Evolutionary conservation across 2,888 invertebrate genomes (phyloP).

Genomic region (Magallana nippona): DNA sequence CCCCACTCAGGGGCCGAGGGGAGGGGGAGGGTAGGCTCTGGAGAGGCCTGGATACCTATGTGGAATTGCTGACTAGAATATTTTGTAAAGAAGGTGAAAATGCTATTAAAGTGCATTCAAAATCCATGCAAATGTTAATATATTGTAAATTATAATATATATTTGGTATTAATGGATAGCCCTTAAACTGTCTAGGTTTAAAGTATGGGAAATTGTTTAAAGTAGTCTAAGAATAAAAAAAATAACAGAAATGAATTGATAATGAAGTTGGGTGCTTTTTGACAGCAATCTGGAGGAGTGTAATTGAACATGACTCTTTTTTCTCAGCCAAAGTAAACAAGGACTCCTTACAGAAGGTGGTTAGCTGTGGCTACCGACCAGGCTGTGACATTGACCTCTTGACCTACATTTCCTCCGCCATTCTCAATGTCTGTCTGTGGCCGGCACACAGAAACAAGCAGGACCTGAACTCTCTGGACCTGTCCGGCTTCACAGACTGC

Average conservation of each 20-base stretch:
- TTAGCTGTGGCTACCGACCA: slow-evolving; percentile 53
- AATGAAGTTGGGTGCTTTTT: background rate
- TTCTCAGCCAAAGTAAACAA: slow-evolving; percentile 57
- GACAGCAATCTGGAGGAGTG: background rate
- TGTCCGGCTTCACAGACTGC: slow-evolving; percentile 61
- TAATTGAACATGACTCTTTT: background rate
- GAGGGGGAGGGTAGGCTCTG: slow-evolving; percentile 63
- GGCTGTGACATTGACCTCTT: slow-evolving; percentile 56
- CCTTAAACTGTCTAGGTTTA: too few relatives aligned
- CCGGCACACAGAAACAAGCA: slow-evolving; percentile 60
- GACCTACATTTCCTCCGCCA: slow-evolving; percentile 48
- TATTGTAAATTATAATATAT: too few relatives aligned
- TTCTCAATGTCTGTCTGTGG: slow-evolving; percentile 61
- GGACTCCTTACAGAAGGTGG: slow-evolving; percentile 55
- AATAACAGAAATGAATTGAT: too few relatives aligned
- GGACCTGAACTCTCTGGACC: slow-evolving; percentile 58
- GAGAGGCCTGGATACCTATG: slow-evolving; percentile 62
- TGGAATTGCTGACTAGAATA: slow-evolving; percentile 57
- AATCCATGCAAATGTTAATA: background rate
- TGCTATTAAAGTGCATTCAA: background rate
- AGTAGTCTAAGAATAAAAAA: too few relatives aligned
- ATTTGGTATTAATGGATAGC: too few relatives aligned
- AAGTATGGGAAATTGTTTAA: too few relatives aligned
- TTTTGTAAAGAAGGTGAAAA: slow-evolving; percentile 64
- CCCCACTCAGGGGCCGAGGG: slow-evolving; percentile 48